phyloP scores from a whole-genome alignment of 2,113 vertebrate species.

The Numenius arquata region DNA sequence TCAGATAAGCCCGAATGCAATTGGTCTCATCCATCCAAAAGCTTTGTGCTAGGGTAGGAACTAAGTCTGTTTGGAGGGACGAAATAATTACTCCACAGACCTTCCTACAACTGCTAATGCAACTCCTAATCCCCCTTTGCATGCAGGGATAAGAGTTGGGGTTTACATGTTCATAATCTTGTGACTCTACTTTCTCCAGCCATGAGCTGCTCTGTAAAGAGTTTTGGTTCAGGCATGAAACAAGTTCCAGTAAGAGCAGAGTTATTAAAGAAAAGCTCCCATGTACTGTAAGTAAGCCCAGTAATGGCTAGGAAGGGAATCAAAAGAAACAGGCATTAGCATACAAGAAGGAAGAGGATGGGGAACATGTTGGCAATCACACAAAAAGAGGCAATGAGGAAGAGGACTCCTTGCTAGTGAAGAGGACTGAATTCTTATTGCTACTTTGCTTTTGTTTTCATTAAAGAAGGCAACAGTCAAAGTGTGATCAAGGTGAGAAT shows the following conservation, averaged over 20 bases:
- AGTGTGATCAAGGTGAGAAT: neutral
- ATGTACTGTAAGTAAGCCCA: neutral
- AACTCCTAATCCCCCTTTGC: constrained; percentile 6
- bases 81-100: constrained; percentile 12
- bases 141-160: neutral
- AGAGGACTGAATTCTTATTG: neutral
- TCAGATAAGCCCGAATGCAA: neutral
- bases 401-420: neutral
- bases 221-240: neutral
- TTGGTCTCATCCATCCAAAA: neutral
- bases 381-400: neutral
- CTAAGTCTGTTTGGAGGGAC: neutral
- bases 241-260: neutral
- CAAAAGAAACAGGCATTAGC: neutral
- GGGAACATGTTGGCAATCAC: neutral
- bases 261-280: neutral
- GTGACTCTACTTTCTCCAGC: constrained; percentile 36
- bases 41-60: neutral
- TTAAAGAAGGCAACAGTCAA: neutral
- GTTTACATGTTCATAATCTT: constrained; percentile 23
- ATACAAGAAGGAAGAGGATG: neutral
- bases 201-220: neutral
- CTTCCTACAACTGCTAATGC: constrained; percentile 9
- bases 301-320: neutral
- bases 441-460: neutral